Base-by-base conservation (phyloP, 1,140 invertebrate species). In the Cotesia chilonis region DNA sequence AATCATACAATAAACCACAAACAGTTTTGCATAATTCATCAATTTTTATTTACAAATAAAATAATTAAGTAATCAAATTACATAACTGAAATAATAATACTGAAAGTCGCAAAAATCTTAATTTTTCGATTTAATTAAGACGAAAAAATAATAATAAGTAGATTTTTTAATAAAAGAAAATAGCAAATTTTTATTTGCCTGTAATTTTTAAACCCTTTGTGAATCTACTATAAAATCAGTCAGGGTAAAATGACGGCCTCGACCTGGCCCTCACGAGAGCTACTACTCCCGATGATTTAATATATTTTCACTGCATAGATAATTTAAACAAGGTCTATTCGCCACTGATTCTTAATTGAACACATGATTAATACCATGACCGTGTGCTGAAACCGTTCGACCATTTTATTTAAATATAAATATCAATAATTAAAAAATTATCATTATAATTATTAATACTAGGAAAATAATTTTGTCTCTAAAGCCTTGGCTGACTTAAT, bases 291-390 rank as follows among this genome's bases (percentile, higher is more conserved):
- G 52, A 59, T 79, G 74, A 82, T 83, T 79, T 72, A 81, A 76
- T 74, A 75, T 72, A 81, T 82, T 84, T 83, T 81, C 76, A 79
- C 79, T 77, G 76, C 75, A 64, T 52, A 73, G 70, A 74, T 80
- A 78, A 79, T 75, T 76, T 75, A 75, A 77, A 76, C 80, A 82
- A 82, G 80, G 80, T 75, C 76, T 75, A 79, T 71, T 76, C 73
- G 38, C 12, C 51, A 69, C 77, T 77, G 75, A 74, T 78, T 79
- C 76, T 79, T 79, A 77, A 82, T 82, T 79, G 75, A 74, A 36
- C 36, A 36, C 54, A 28, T 20, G 57, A 47, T 47, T 47, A 47
- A 47, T 47, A 47, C 41, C 41, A 47, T 47, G 41, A 47, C 41
- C 41, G 41, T 47, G 41, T 47, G 41, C 41, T 47, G 10, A 10